Evolutionary conservation across 1,140 invertebrate species (phyloP).

Genomic region (Drosophila willistoni): DNA sequence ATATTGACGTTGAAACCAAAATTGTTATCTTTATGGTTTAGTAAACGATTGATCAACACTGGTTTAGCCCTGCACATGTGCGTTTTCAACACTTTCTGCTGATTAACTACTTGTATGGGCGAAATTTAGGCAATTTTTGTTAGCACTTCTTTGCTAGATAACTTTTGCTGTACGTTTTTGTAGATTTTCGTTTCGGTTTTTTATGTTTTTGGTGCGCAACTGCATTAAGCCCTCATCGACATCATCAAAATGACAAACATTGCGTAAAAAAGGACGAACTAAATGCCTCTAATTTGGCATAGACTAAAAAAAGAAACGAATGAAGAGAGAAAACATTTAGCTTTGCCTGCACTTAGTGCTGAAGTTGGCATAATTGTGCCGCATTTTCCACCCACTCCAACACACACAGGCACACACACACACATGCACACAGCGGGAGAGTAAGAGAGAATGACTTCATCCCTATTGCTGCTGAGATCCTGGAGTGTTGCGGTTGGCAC

Average conservation of each 20-base stretch:
- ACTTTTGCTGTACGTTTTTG: neutral
- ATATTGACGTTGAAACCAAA: too few species aligned
- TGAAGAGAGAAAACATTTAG: constrained; percentile 13
- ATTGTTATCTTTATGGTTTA: too few species aligned
- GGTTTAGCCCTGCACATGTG: neutral
- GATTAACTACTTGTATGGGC: too few species aligned
- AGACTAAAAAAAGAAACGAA: constrained; percentile 35
- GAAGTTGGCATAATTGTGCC: constrained; percentile 54
- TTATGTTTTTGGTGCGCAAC: neutral
- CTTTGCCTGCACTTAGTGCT: constrained; percentile 42
- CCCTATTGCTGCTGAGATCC: constrained; percentile 46
- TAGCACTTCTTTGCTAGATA: neutral
- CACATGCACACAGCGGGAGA: neutral
- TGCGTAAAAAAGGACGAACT: constrained; percentile 70
- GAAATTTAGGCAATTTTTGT: neutral
- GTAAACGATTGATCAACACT: neutral
- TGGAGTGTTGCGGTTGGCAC: constrained; percentile 48
- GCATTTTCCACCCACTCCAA: constrained; percentile 19
- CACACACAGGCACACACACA: constrained; percentile 11
- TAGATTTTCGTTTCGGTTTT: constrained; percentile 3
- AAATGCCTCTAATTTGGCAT: constrained; percentile 77
- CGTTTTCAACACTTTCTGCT: neutral
- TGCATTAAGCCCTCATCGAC: constrained; percentile 35
- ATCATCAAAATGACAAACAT: constrained; percentile 41
- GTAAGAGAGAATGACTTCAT: constrained; percentile 16